phyloP scores from a whole-genome alignment of 1,140 invertebrate species.

The Ceratosolen fusciceps region DNA sequence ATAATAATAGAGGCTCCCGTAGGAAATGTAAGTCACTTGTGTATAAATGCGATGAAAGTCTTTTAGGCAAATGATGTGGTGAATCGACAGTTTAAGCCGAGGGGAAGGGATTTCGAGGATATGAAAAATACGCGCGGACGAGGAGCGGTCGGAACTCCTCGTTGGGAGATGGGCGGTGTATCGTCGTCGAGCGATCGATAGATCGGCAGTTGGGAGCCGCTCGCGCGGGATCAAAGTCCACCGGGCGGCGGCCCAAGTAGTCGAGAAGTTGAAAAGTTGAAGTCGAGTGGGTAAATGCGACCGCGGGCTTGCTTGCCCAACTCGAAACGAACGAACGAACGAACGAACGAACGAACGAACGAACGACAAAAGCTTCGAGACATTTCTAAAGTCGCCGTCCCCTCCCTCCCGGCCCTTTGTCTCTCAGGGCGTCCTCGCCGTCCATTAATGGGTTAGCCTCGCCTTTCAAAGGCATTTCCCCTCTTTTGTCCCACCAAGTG shows the following conservation, averaged over 20 bases:
- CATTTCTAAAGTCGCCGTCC: conserved; percentile 13
- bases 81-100: not conserved
- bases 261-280: conserved; percentile 20
- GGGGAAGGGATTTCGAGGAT: not conserved
- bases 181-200: too few relatives aligned
- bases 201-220: too few relatives aligned
- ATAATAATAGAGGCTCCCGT: conserved; percentile 8
- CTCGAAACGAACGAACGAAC: not conserved
- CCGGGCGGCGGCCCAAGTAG: too few relatives aligned
- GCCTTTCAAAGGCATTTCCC: not conserved
- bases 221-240: too few relatives aligned
- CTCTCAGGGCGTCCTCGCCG: too few relatives aligned
- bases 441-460: not conserved
- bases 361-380: not conserved
- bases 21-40: conserved; percentile 7
- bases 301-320: not conserved
- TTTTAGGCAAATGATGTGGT: not conserved
- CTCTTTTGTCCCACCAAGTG: not conserved
- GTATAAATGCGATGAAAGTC: conserved; percentile 9
- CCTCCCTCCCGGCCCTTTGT: not conserved
- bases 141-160: too few relatives aligned
- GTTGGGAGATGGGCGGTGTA: too few relatives aligned
- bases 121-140: too few relatives aligned
- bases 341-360: too few relatives aligned
- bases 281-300: not conserved